Conservation (phyloP, 2,888 invertebrate species). For the Pheosia tremula region DNA sequence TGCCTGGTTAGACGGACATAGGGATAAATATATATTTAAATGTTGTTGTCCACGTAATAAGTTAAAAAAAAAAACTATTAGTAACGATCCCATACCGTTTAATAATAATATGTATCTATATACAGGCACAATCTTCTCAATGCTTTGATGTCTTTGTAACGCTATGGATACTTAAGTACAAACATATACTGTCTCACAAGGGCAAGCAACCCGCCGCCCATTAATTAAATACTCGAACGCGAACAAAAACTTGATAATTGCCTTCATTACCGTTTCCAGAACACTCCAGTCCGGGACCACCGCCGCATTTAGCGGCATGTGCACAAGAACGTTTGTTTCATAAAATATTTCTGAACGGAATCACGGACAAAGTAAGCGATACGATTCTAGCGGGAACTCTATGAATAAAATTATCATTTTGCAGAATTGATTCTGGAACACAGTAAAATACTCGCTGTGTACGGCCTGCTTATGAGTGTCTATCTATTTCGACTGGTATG, state of each 20-base stretch:
- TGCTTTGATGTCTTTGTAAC: not conserved
- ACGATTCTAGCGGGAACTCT: conserved; percentile 80
- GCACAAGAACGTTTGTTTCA: conserved; percentile 60
- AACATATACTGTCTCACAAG: conserved; percentile 15
- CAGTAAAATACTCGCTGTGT: conserved; percentile 74
- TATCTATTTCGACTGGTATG: conserved; percentile 40
- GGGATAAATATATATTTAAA: too few relatives aligned
- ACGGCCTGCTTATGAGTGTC: conserved; percentile 67
- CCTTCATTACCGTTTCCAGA: conserved; percentile 41
- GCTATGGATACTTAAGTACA: not conserved
- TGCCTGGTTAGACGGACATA: too few relatives aligned
- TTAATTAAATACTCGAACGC: conserved; percentile 33
- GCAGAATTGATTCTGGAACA: conserved; percentile 80
- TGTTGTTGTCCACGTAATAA: too few relatives aligned
- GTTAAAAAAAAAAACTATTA: too few relatives aligned
- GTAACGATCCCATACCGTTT: too few relatives aligned
- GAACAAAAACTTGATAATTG: conserved; percentile 44
- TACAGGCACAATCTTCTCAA: not conserved
- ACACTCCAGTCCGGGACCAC: conserved; percentile 35
- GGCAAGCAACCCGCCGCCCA: conserved; percentile 23
- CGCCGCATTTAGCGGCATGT: conserved; percentile 43
- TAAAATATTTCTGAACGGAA: conserved; percentile 77
- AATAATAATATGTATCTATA: too few relatives aligned
- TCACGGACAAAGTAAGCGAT: conserved; percentile 82
- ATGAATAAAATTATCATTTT: conserved; percentile 84